Percentiles rank a stretch among this genome's conserved stretches.
phyloP scores from a whole-genome alignment of 2,888 invertebrate genomes.

The Melinopterus prodromus region DNA sequence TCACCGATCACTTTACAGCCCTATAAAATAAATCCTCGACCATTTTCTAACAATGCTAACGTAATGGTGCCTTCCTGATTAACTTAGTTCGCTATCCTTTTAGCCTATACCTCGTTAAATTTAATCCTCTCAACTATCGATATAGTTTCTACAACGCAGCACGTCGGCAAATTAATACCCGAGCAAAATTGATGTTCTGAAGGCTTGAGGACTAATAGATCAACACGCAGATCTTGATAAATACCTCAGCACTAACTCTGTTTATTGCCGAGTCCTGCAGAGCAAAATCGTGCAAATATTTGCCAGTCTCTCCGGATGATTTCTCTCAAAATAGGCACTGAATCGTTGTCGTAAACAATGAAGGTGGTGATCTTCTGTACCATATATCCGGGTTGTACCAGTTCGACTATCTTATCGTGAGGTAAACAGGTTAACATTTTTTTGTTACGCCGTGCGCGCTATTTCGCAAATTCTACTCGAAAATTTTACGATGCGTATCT shows the following conservation, averaged over 20 bases:
- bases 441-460: neutral
- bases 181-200: neutral
- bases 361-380: neutral
- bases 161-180: neutral
- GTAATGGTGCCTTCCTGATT: neutral
- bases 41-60: neutral
- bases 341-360: neutral
- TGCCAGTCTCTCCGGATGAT: neutral
- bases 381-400: neutral
- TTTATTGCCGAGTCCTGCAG: neutral
- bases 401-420: neutral
- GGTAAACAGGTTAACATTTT: neutral
- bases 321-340: neutral
- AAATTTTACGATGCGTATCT: neutral
- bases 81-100: neutral
- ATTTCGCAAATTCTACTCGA: neutral
- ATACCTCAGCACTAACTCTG: neutral
- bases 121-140: neutral
- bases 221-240: neutral
- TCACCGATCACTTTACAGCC: no score
- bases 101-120: slow-evolving; percentile 4
- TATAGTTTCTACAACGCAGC: neutral
- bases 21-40: no score
- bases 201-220: neutral
- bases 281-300: neutral